Percentiles rank a stretch among this genome's conserved stretches.
Conservation (phyloP, 2,113 vertebrate species). For the Halcyon senegalensis region DNA sequence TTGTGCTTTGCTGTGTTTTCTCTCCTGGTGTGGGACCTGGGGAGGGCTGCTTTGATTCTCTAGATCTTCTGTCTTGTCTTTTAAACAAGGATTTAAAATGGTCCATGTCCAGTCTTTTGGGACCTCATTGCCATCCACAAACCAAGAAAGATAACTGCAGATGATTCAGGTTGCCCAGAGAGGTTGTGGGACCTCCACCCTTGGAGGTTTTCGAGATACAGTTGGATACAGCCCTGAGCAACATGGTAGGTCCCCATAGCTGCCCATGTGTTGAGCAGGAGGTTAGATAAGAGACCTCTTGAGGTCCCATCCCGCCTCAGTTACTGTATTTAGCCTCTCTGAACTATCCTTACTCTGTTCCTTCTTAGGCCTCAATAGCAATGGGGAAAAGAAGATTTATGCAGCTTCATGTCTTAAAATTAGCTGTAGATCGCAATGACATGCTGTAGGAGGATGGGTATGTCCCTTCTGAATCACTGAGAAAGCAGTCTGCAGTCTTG, state of each 20-base stretch:
- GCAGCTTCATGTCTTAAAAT: not conserved
- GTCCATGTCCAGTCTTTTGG: not conserved
- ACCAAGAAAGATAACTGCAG: not conserved
- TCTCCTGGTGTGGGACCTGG: not conserved
- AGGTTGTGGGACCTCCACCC: not conserved
- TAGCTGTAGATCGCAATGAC: not conserved
- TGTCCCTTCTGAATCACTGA: not conserved
- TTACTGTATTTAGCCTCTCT: not conserved
- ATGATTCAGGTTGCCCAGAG: not conserved
- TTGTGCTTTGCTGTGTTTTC: not conserved
- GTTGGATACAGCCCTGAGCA: not conserved
- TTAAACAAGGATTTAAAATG: not conserved
- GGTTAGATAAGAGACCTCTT: not conserved
- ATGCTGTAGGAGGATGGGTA: not conserved
- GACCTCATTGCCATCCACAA: not conserved
- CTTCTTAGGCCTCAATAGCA: not conserved
- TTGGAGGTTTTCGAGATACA: not conserved
- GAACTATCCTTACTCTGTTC: not conserved
- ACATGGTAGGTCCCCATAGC: not conserved
- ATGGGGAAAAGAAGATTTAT: not conserved
- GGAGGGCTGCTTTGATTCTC: not conserved
- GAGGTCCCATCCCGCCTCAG: not conserved
- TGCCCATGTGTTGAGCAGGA: not conserved
- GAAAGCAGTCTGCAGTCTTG: rapidly evolving
- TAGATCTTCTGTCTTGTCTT: not conserved